Percentiles rank a stretch among this genome's conserved stretches.
phyloP scores from a whole-genome alignment of 2,888 invertebrate genomes.

The Teinopalpus imperialis region DNA sequence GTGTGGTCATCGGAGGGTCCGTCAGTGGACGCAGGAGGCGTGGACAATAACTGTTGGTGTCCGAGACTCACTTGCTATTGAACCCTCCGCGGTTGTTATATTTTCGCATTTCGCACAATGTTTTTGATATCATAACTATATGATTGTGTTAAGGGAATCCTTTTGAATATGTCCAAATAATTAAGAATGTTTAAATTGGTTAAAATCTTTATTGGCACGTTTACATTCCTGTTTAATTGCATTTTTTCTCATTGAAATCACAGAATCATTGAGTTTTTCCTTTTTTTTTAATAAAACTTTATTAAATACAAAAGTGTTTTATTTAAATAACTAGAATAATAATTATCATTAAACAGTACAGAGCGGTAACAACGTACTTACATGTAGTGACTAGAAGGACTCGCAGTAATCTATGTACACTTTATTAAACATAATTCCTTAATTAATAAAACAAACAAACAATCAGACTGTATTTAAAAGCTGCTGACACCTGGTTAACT shows the following conservation, averaged over 20 bases:
- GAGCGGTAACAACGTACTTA: constrained; percentile 52
- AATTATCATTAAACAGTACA: constrained; percentile 41
- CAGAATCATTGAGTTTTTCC: constrained; percentile 41
- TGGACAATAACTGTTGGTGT: too few relatives aligned
- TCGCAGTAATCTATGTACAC: constrained; percentile 37
- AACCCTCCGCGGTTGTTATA: neutral
- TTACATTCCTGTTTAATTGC: constrained; percentile 69
- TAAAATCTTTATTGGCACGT: constrained; percentile 66
- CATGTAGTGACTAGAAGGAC: constrained; percentile 72
- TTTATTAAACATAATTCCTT: neutral
- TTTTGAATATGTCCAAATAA: too few relatives aligned
- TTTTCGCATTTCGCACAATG: constrained; percentile 13
- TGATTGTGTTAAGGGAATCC: neutral
- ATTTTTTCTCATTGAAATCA: constrained; percentile 47
- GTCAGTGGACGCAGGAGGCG: too few relatives aligned
- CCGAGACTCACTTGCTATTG: too few relatives aligned
- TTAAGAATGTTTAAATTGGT: constrained; percentile 49
- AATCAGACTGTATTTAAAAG: too few relatives aligned
- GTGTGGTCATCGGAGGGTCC: too few relatives aligned
- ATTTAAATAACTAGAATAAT: constrained; percentile 44
- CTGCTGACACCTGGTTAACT: too few relatives aligned
- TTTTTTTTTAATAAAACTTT: constrained; percentile 60
- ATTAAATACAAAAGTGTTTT: constrained; percentile 54
- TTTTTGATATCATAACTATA: neutral
- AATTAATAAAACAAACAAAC: too few relatives aligned